A percentile compares a stretch with the other conserved stretches of the same genome.
Conservation (phyloP, 2,113 vertebrate genomes). For the Oreochromis niloticus region DNA sequence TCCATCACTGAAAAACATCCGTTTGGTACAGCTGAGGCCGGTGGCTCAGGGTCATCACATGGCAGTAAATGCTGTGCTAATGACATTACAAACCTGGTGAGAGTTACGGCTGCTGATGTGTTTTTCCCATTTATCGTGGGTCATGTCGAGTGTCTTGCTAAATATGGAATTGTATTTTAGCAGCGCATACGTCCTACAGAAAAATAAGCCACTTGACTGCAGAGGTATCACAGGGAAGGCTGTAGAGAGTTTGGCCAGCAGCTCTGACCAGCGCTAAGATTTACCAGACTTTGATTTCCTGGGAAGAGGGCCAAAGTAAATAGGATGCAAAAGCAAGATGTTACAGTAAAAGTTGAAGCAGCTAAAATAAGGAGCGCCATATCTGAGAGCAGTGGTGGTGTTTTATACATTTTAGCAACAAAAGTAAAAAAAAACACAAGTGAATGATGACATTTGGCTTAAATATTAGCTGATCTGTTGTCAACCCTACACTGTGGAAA, state of each 20-base stretch:
- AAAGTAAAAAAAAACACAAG: not conserved
- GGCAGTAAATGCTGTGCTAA: not conserved
- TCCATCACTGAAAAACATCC: slow-evolving; percentile 24
- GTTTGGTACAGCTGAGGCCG: not conserved
- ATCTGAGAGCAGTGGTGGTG: slow-evolving; percentile 18
- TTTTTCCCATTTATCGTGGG: not conserved
- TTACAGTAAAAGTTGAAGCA: not conserved
- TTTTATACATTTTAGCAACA: not conserved
- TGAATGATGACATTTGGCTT: not conserved
- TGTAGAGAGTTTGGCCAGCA: not conserved
- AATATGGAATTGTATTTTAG: not conserved
- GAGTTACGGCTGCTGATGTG: not conserved
- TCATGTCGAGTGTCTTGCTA: not conserved
- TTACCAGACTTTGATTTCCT: slow-evolving; percentile 17
- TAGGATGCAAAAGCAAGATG: slow-evolving; percentile 14
- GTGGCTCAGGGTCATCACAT: not conserved
- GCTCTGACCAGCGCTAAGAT: not conserved
- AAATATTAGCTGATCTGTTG: not conserved
- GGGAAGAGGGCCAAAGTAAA: slow-evolving; percentile 40
- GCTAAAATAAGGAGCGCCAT: slow-evolving; percentile 3
- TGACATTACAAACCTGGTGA: slow-evolving; percentile 21
- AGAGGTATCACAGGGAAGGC: not conserved
- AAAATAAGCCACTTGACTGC: not conserved
- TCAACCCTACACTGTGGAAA: not conserved
- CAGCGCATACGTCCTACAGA: not conserved